Base-by-base conservation (phyloP, 2,113 vertebrate genomes). In the Phaethon lepturus region DNA sequence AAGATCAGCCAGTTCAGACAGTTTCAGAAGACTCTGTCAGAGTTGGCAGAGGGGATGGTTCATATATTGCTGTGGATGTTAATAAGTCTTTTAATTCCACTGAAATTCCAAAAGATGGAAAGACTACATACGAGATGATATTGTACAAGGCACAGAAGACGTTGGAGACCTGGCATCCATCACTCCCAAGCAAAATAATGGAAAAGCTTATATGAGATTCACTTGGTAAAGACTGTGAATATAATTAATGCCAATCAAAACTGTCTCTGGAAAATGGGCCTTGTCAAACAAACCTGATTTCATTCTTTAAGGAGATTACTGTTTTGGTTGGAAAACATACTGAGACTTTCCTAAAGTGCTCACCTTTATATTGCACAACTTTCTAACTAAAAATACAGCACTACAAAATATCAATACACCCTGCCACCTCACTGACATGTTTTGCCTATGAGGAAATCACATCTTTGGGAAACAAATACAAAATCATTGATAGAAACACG, bases 231-330 rank as follows among this genome's bases (percentile, higher is more conserved):
- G n/a, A 59, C 53, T 62, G 40, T 38, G 67, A 86, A 82, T 85
- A 59, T 42, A 82, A 86, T 92, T 82, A 80, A 88, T 64, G 82
- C 42, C 66, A 86, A 58, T 90, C 81, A 83, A 82, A 88, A 42
- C 22, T 18, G 5, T 17, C 29, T 76, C 35, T 69, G 62, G 87
- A 69, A 96, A 86, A 91, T 10, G 26, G 50, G 29, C 9, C 66
- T 66, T 88, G 50, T 93, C 74, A 91, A 87, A 73, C 17, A 86
- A 73, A 67, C 53, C 7, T 0, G 0, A 16, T 64, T 93, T 85
- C 9, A 1, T 64, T 80, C 71, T 83, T 85, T 66, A 22, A 88
- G 47, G 52, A 79, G 62, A n/a, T 58, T 64, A 50, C 35, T 13
- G 4, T 49, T 94, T 82, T 53, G 17, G 18, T 60, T 79, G 62